Percentiles rank a stretch among this genome's conserved stretches.
phyloP scores from a whole-genome alignment of 2,797 vertebrate species.

The Clarias platycephalus region DNA sequence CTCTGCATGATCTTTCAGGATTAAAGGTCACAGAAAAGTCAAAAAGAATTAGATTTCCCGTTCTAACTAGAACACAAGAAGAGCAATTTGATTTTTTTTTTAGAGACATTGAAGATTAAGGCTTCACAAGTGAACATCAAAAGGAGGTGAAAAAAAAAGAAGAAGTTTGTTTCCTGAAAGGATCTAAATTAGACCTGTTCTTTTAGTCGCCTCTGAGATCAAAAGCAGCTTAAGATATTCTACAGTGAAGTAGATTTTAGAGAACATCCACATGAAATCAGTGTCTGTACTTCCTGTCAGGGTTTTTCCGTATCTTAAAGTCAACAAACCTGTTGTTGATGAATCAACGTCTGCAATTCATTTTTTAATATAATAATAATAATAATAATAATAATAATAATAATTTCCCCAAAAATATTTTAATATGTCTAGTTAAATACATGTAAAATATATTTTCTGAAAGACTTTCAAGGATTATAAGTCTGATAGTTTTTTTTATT shows the following conservation, averaged over 20 bases:
- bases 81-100: slow-evolving; percentile 41
- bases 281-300: not conserved
- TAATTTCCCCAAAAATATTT: too few species aligned
- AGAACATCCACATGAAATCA: slow-evolving; percentile 37
- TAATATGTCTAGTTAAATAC: not conserved
- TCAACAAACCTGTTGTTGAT: not conserved
- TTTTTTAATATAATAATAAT: too few species aligned
- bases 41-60: slow-evolving; percentile 35
- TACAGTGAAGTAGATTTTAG: slow-evolving; percentile 36
- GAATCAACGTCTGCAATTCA: not conserved
- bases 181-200: slow-evolving; percentile 46
- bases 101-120: slow-evolving; percentile 38
- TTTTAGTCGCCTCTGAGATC: slow-evolving; percentile 46
- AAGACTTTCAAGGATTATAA: not conserved
- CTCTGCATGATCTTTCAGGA: slow-evolving; percentile 11
- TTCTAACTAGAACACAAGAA: slow-evolving; percentile 17
- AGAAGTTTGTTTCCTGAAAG: slow-evolving; percentile 47
- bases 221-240: slow-evolving; percentile 50
- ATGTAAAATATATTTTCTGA: not conserved
- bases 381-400: too few species aligned
- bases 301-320: not conserved
- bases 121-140: slow-evolving; percentile 53
- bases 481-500: too few species aligned
- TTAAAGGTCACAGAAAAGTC: slow-evolving; percentile 41
- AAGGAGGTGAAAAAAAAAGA: not conserved